phyloP scores from a whole-genome alignment of 2,113 vertebrate species.

The Peromyscus leucopus region DNA sequence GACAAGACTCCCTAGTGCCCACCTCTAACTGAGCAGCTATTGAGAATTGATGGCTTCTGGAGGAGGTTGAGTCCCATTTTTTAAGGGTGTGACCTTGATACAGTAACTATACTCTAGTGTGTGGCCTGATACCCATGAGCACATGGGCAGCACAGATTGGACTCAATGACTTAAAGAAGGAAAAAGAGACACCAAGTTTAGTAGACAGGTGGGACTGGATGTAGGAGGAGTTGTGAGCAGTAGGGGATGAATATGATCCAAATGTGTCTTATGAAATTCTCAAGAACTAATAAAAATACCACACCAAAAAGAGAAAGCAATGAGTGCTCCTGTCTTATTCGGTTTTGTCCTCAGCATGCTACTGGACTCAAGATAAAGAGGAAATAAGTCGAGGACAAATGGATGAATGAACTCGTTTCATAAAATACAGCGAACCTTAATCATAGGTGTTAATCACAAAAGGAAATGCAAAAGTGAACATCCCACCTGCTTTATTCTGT shows the following conservation, averaged over 20 bases:
- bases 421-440: neutral
- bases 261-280: neutral
- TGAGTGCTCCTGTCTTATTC: neutral
- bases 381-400: neutral
- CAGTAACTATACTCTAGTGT: neutral
- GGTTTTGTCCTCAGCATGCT: neutral
- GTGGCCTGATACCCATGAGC: neutral
- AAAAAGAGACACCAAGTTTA: neutral
- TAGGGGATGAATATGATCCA: neutral
- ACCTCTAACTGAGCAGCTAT: neutral
- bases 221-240: neutral
- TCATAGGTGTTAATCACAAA: neutral
- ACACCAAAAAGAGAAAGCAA: neutral
- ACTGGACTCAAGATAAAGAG: neutral
- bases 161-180: neutral
- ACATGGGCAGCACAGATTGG: neutral
- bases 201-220: too few relatives aligned
- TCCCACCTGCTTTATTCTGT: too few relatives aligned
- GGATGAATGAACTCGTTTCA: neutral
- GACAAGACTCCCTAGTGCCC: neutral
- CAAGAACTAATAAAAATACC: neutral
- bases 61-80: neutral
- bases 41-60: neutral
- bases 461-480: neutral
- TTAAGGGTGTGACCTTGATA: neutral